These are phyloP conservation scores for Xylocopa sonorina DNA, from an alignment of 1,140 invertebrate genomes.

Conservation along the genomic window DNA sequence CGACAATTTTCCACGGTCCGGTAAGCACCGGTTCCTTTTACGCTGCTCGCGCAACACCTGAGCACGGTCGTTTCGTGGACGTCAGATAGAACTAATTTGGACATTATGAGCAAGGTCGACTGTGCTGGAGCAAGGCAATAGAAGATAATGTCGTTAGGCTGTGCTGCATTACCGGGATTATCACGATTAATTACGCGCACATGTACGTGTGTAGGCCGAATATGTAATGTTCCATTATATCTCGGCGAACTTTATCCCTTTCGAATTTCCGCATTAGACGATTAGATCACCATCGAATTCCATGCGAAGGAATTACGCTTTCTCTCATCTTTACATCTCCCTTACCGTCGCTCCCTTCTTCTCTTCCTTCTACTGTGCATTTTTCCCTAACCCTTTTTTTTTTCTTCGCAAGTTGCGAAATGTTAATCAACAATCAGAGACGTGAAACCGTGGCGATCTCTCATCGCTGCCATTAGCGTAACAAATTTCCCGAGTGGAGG, in stretches of 20 bases:
- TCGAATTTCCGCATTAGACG: neutral
- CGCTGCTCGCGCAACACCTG: constrained; percentile 35
- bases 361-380: neutral
- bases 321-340: no score
- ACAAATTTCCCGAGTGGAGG: constrained; percentile 25
- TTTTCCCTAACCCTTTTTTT: neutral
- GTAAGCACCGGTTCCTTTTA: constrained; percentile 20
- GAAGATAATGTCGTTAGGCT: constrained; percentile 65
- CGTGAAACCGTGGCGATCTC: neutral
- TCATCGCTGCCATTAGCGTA: constrained; percentile 14
- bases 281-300: no score
- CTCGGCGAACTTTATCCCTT: neutral
- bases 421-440: neutral
- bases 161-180: constrained; percentile 64
- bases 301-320: no score
- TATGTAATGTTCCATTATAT: constrained; percentile 52
- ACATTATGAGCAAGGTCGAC: constrained; percentile 64
- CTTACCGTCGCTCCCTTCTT: neutral
- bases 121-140: constrained; percentile 49
- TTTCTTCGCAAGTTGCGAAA: neutral
- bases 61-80: constrained; percentile 57
- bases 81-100: constrained; percentile 62
- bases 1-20: constrained; percentile 19
- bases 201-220: constrained; percentile 57
- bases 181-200: constrained; percentile 65